Conservation (phyloP, 92 coral and sea anemone genomes). For the Actinernus sp. region DNA sequence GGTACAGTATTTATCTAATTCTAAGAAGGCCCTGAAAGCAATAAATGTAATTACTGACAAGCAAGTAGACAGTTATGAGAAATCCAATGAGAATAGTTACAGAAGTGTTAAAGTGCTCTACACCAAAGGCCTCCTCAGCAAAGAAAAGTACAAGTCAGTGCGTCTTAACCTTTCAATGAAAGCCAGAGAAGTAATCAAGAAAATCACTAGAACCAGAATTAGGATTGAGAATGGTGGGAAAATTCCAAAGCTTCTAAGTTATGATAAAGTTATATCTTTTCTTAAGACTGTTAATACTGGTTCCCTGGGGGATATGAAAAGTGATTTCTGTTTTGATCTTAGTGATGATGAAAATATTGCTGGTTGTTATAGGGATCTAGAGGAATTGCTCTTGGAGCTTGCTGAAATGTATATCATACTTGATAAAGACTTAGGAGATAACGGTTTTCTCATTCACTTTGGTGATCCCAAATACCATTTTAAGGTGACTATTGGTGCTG, state of each 20-base stretch:
- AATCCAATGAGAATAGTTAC: too few relatives aligned
- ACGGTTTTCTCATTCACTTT: constrained; percentile 46
- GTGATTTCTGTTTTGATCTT: constrained; percentile 47
- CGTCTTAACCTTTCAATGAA: constrained; percentile 8
- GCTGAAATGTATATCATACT: constrained; percentile 54
- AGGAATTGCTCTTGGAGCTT: constrained; percentile 31
- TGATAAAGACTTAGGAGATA: constrained; percentile 34
- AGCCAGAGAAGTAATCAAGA: background rate
- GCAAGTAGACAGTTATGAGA: too few relatives aligned
- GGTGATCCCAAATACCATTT: constrained; percentile 54
- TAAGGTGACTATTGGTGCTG: constrained; percentile 61
- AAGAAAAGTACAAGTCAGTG: constrained; percentile 24
- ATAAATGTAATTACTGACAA: too few relatives aligned
- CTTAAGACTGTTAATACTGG: constrained; percentile 48
- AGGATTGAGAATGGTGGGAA: constrained; percentile 19
- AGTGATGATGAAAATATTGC: constrained; percentile 40
- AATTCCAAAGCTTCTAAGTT: constrained; percentile 56
- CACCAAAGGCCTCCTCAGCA: constrained; percentile 11
- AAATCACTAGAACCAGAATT: constrained; percentile 9
- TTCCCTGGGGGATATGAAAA: constrained; percentile 42
- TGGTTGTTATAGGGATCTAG: constrained; percentile 65
- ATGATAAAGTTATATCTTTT: constrained; percentile 56
- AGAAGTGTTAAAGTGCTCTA: too few relatives aligned
- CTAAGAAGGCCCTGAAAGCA: too few relatives aligned
- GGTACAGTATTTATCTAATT: too few relatives aligned